phyloP scores from a whole-genome alignment of 2,113 vertebrate genomes.

The Ctenodactylus gundi region DNA sequence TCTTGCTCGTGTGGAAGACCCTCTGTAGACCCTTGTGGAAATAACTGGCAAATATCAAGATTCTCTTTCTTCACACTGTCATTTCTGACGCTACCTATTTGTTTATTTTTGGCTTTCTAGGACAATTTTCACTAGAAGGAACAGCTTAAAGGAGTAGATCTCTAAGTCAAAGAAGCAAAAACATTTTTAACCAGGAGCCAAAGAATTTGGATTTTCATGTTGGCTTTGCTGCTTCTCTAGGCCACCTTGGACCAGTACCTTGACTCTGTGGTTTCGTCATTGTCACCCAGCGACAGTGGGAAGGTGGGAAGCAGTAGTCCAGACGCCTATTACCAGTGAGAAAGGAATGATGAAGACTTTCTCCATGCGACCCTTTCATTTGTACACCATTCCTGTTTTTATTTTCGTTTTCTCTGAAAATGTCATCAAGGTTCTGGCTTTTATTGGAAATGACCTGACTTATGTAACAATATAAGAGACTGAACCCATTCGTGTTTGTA shows the following conservation, averaged over 20 bases:
- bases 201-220: not conserved
- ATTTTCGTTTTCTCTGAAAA: not conserved
- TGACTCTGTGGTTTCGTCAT: not conserved
- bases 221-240: not conserved
- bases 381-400: not conserved
- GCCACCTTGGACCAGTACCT: not conserved
- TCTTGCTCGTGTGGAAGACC: not conserved
- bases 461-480: not conserved
- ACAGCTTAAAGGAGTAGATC: not conserved
- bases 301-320: not conserved
- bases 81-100: not conserved
- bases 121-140: not conserved
- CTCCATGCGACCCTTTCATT: not conserved
- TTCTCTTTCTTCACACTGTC: not conserved
- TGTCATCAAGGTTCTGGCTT: not conserved
- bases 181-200: not conserved
- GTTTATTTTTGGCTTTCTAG: not conserved
- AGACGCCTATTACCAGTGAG: not conserved
- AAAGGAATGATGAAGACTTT: not conserved
- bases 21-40: not conserved
- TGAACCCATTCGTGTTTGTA: not conserved
- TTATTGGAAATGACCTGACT: not conserved
- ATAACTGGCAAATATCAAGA: not conserved
- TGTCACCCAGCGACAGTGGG: not conserved
- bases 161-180: not conserved